These are phyloP conservation scores for Gobio gobio DNA, from an alignment of 2,113 vertebrate species.

Conservation along the genomic window DNA sequence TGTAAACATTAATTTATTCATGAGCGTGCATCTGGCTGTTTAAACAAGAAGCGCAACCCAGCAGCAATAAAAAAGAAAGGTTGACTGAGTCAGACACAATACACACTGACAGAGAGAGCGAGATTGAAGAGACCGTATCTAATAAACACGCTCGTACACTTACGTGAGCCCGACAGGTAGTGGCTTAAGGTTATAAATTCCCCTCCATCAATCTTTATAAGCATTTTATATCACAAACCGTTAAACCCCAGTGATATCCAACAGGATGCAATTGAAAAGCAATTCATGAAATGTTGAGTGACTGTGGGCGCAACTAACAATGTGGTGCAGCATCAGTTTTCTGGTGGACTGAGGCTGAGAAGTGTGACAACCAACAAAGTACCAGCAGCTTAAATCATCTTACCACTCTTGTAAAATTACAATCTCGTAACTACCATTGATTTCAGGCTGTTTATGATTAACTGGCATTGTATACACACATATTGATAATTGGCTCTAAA, in stretches of 20 bases:
- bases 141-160: constrained; percentile 30
- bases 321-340: constrained; percentile 14
- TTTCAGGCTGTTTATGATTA: constrained; percentile 4
- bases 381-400: background rate
- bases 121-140: constrained; percentile 42
- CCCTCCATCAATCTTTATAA: constrained; percentile 23
- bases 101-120: constrained; percentile 13
- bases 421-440: background rate
- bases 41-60: constrained; percentile 41
- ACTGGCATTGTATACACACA: background rate
- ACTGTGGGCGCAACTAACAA: constrained; percentile 7
- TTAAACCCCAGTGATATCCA: constrained; percentile 21
- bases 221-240: background rate
- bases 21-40: constrained; percentile 53
- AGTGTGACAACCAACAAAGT: background rate
- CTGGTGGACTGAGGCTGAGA: constrained; percentile 28
- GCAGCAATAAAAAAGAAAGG: constrained; percentile 49
- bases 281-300: constrained; percentile 10
- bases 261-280: constrained; percentile 10
- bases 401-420: background rate
- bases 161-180: constrained; percentile 22
- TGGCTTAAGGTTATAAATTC: constrained; percentile 38
- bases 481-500: constrained; percentile 11
- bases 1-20: constrained; percentile 63
- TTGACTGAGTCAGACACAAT: constrained; percentile 39